A percentile compares a stretch with the other conserved stretches of the same genome.
These are phyloP conservation scores for Brachycybe producta DNA, from an alignment of 2,888 invertebrate species.

Conservation along the genomic window DNA sequence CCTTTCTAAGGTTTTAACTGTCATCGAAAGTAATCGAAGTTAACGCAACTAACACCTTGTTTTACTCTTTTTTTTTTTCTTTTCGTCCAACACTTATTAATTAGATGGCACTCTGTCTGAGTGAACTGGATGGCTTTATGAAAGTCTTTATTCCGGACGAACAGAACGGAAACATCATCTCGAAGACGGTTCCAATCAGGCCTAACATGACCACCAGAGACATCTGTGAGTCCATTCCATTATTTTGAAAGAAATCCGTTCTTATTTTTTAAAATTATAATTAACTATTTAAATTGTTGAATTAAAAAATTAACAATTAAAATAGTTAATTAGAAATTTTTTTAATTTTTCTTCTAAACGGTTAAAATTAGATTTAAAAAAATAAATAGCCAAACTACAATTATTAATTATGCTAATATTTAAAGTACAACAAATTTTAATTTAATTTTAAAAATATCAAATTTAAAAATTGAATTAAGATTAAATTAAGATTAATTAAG, in stretches of 20 bases:
- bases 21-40: too few species aligned
- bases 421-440: too few species aligned
- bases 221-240: constrained; percentile 71
- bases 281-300: not conserved
- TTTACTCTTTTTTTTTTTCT: not conserved
- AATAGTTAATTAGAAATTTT: not conserved
- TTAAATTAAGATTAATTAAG: too few species aligned
- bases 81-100: not conserved
- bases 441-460: too few species aligned
- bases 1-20: too few species aligned
- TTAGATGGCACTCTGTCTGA: constrained; percentile 13
- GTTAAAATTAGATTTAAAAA: too few species aligned
- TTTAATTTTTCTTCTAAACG: too few species aligned
- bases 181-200: constrained; percentile 80
- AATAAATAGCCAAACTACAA: too few species aligned
- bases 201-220: constrained; percentile 87
- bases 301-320: not conserved
- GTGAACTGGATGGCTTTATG: constrained; percentile 50
- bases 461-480: too few species aligned
- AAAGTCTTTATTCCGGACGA: constrained; percentile 90
- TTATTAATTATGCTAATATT: too few species aligned
- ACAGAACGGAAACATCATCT: constrained; percentile 73
- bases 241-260: not conserved
- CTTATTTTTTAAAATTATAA: not conserved
- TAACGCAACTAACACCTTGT: not conserved